phyloP scores from a whole-genome alignment of 1,140 invertebrate genomes.

The Heliconius himera region DNA sequence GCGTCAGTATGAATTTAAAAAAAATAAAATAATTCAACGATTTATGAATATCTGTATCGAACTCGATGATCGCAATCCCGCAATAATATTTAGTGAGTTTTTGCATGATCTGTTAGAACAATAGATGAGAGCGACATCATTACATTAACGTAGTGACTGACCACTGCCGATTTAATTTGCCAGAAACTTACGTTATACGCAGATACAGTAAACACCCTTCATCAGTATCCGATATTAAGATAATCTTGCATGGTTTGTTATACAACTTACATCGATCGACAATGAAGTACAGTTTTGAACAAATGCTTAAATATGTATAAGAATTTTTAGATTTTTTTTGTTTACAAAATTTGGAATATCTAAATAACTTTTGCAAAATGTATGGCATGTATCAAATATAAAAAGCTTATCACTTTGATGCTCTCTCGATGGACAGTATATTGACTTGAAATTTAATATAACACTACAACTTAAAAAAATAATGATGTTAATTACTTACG shows the following conservation, averaged over 20 bases:
- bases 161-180: constrained; percentile 31
- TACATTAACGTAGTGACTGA: constrained; percentile 37
- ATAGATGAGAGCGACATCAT: constrained; percentile 37
- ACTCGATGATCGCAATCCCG: constrained; percentile 79
- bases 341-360: neutral
- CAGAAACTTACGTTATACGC: constrained; percentile 34
- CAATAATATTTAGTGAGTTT: constrained; percentile 58
- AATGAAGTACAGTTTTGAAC: constrained; percentile 5
- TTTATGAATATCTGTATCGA: constrained; percentile 42
- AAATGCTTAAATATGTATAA: constrained; percentile 1
- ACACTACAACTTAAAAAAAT: neutral
- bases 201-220: constrained; percentile 37
- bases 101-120: constrained; percentile 64
- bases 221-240: constrained; percentile 37
- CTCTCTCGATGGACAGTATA: constrained; percentile 21
- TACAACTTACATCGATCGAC: neutral
- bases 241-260: constrained; percentile 27
- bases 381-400: neutral
- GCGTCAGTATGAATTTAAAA: constrained; percentile 6
- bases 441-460: neutral
- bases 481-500: neutral
- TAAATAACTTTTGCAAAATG: neutral
- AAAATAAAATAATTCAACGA: constrained; percentile 9
- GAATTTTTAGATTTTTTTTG: neutral
- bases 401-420: constrained; percentile 24